Evolutionary conservation across 2,113 vertebrate genomes (phyloP).

Genomic region (Solea solea): DNA sequence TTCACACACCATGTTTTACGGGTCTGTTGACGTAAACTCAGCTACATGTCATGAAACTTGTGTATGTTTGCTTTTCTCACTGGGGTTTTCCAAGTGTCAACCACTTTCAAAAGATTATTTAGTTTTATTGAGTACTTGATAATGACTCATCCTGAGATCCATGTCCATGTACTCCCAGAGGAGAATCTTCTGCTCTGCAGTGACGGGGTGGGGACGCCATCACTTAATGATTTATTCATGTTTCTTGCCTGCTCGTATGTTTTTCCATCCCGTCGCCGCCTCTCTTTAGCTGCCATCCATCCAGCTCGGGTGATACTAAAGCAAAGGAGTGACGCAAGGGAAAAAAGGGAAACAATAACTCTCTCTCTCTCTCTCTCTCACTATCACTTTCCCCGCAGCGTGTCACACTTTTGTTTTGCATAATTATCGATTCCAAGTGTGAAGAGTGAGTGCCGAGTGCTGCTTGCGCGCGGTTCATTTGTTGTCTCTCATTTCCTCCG

Average conservation of each 20-base stretch:
- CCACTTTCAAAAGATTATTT: neutral
- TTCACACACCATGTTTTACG: neutral
- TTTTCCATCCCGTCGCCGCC: neutral
- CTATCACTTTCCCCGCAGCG: slow-evolving; percentile 33
- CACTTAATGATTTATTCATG: slow-evolving; percentile 70
- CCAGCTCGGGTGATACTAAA: slow-evolving; percentile 1
- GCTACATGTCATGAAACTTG: neutral
- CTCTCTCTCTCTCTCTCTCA: slow-evolving; percentile 22
- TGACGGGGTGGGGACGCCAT: slow-evolving; percentile 15
- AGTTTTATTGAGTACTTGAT: slow-evolving; percentile 8
- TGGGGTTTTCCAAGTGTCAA: neutral
- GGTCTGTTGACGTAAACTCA: neutral
- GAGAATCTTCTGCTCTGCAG: slow-evolving; percentile 37
- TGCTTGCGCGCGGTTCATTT: slow-evolving; percentile 60
- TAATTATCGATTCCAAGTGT: slow-evolving; percentile 64
- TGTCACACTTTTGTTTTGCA: slow-evolving; percentile 50
- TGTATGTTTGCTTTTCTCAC: neutral
- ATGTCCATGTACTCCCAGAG: slow-evolving; percentile 28
- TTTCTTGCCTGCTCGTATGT: slow-evolving; percentile 17
- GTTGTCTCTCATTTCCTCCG: slow-evolving; percentile 39
- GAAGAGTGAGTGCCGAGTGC: slow-evolving; percentile 49
- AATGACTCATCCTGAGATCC: slow-evolving; percentile 13
- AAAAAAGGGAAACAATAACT: slow-evolving; percentile 1
- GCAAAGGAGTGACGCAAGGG: neutral
- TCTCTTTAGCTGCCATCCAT: slow-evolving; percentile 30